Evolutionary conservation across 1,140 invertebrate genomes (phyloP).

Genomic region (Phortica variegata): DNA sequence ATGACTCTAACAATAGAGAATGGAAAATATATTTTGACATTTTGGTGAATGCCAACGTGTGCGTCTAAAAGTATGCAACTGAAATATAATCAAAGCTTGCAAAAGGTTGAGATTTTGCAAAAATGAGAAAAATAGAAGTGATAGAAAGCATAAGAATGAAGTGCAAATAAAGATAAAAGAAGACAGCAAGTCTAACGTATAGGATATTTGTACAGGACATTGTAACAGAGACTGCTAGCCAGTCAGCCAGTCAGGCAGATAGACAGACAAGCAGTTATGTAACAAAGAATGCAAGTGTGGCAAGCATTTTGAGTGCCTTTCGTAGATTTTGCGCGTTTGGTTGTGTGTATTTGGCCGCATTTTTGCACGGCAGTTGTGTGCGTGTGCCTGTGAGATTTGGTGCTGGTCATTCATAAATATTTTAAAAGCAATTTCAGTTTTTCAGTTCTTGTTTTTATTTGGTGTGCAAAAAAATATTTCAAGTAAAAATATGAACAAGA

Average conservation of each 20-base stretch:
- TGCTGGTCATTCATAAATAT: conserved; percentile 33
- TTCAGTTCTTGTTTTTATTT: too few species aligned
- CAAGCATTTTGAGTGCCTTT: conserved; percentile 21
- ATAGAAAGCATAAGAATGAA: neutral
- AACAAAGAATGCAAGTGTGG: conserved; percentile 30
- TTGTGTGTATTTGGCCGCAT: conserved; percentile 1
- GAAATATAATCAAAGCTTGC: conserved; percentile 27
- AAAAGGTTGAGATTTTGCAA: conserved; percentile 24
- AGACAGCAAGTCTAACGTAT: neutral
- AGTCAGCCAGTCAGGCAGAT: neutral
- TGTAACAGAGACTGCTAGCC: too few species aligned
- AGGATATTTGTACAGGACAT: too few species aligned
- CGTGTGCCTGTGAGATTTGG: conserved; percentile 8
- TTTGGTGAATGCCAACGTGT: conserved; percentile 29
- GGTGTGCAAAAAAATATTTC: too few species aligned
- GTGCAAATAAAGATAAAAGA: neutral
- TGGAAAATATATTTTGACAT: conserved; percentile 26
- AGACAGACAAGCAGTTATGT: neutral
- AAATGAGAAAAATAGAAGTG: conserved; percentile 3
- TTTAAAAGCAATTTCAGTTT: conserved; percentile 38
- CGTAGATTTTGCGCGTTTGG: conserved; percentile 16
- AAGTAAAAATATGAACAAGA: too few species aligned
- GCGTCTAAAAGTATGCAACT: conserved; percentile 26
- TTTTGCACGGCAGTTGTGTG: neutral
- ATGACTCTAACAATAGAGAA: too few species aligned